Evolutionary conservation across 1,140 invertebrate species (phyloP).

Genomic region (Drosophila auraria): DNA sequence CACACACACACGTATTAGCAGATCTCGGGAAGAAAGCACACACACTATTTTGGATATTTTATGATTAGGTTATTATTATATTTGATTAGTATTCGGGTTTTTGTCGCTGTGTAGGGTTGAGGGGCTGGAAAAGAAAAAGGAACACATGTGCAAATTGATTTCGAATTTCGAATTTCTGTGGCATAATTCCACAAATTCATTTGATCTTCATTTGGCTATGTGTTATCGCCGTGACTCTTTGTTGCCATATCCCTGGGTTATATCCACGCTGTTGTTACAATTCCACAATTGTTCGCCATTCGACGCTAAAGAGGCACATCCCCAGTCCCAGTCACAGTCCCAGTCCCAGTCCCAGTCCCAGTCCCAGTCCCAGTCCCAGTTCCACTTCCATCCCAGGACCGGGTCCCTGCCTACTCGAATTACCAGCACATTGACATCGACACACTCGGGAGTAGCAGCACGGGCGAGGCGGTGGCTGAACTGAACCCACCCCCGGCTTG

Average conservation of each 20-base stretch:
- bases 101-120: background rate
- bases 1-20: background rate
- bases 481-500: conserved; percentile 24
- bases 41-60: background rate
- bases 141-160: conserved; percentile 80
- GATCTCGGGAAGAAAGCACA: background rate
- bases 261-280: conserved; percentile 43
- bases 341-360: no score
- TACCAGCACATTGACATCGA: conserved; percentile 67
- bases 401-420: conserved; percentile 60
- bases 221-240: conserved; percentile 36
- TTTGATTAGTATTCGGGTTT: no score
- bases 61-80: background rate
- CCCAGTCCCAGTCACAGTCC: background rate
- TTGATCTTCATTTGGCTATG: conserved; percentile 59
- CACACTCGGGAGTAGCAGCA: conserved; percentile 40
- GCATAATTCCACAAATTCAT: conserved; percentile 77
- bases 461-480: background rate
- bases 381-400: conserved; percentile 8
- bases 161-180: conserved; percentile 67
- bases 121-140: conserved; percentile 18
- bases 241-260: conserved; percentile 36
- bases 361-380: no score
- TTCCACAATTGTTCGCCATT: conserved; percentile 39
- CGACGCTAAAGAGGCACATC: conserved; percentile 39